Percentiles rank a stretch among this genome's conserved stretches.
phyloP scores from a whole-genome alignment of 2,797 vertebrate species.

The Fratercula arctica region DNA sequence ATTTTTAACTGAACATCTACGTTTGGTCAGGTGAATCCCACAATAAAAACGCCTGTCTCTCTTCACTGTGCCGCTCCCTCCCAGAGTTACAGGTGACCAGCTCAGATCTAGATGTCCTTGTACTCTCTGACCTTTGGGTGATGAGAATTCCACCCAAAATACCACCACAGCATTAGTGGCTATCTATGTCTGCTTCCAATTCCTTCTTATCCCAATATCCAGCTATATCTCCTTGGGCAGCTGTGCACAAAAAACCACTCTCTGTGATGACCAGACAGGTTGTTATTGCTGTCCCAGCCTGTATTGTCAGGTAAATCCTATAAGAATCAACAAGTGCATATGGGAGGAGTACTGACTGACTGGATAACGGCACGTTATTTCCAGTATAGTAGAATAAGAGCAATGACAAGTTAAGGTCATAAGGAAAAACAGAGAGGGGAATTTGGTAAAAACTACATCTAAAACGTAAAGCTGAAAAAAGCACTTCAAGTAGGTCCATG shows the following conservation, averaged over 20 bases:
- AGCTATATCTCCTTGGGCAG: not conserved
- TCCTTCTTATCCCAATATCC: fast-evolving
- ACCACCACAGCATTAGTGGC: not conserved
- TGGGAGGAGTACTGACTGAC: not conserved
- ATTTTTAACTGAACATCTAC: not conserved
- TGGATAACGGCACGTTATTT: not conserved
- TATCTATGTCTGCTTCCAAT: not conserved
- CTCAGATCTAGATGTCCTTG: not conserved
- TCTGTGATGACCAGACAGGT: not conserved
- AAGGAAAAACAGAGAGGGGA: not conserved
- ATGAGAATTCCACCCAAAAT: not conserved
- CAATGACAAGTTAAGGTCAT: not conserved
- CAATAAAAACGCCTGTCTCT: not conserved
- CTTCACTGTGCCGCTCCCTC: not conserved
- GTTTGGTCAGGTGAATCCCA: not conserved
- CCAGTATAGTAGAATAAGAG: not conserved
- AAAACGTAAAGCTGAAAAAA: not conserved
- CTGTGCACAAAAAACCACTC: not conserved
- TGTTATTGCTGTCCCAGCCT: not conserved
- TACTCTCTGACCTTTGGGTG: not conserved
- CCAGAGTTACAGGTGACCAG: not conserved
- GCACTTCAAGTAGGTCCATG: not conserved
- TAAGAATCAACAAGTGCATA: not conserved
- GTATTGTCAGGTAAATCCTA: not conserved
- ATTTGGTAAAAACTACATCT: not conserved